Conservation (phyloP, 1,140 invertebrate genomes). For the Calephelis virginiensis region DNA sequence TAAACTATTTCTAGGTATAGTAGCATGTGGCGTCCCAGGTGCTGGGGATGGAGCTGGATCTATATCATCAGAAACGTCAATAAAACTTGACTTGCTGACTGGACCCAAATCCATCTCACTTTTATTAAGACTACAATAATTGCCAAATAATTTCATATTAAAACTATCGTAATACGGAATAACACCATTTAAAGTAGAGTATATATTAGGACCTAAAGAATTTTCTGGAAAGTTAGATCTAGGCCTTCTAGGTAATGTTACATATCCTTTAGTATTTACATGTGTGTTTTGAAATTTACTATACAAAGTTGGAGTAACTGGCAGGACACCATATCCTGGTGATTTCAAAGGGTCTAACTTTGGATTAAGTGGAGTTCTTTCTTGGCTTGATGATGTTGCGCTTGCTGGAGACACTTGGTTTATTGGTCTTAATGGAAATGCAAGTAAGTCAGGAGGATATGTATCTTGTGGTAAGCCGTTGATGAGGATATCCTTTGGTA, state of each 20-base stretch:
- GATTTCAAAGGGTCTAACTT: slow-evolving; percentile 74
- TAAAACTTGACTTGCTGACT: slow-evolving; percentile 69
- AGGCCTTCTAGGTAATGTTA: slow-evolving; percentile 90
- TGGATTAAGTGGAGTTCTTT: slow-evolving; percentile 52
- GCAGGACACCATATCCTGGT: slow-evolving; percentile 75
- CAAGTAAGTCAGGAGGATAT: slow-evolving; percentile 89
- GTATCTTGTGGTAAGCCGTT: slow-evolving; percentile 74
- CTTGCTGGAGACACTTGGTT: slow-evolving; percentile 83
- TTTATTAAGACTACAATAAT: slow-evolving; percentile 86
- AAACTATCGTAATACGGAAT: slow-evolving; percentile 92
- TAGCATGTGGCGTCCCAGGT: slow-evolving; percentile 68
- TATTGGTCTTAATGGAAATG: slow-evolving; percentile 82
- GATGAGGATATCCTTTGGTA: slow-evolving; percentile 65
- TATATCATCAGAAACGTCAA: slow-evolving; percentile 81
- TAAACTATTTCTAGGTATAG: slow-evolving; percentile 63
- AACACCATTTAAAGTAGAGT: slow-evolving; percentile 76
- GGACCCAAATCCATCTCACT: slow-evolving; percentile 69
- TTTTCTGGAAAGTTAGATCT: slow-evolving; percentile 83
- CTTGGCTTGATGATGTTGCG: slow-evolving; percentile 81
- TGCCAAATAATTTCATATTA: slow-evolving; percentile 88
- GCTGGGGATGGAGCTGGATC: slow-evolving; percentile 75
- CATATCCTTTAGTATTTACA: slow-evolving; percentile 84
- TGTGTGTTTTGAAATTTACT: slow-evolving; percentile 82
- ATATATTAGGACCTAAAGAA: slow-evolving; percentile 70
- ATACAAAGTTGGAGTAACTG: slow-evolving; percentile 81